Evolutionary conservation across 2,113 vertebrate species (phyloP).

Genomic region (Pseudois nayaur): DNA sequence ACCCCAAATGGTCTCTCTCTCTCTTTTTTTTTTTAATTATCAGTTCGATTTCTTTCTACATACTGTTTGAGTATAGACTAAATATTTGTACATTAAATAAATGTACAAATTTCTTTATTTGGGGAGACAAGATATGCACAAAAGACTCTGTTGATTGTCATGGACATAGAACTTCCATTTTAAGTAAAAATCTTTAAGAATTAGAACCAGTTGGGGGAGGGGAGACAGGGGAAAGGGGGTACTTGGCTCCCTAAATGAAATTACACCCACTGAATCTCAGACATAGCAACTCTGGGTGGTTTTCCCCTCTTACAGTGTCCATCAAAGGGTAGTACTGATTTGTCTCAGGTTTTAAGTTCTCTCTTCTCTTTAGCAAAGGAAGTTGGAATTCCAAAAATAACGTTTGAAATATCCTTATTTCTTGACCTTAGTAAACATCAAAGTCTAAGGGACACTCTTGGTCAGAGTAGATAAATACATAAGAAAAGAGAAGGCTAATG

Average conservation of each 20-base stretch:
- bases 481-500: not conserved
- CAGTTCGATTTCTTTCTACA: not conserved
- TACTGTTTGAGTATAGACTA: not conserved
- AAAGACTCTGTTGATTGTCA: not conserved
- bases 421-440: not conserved
- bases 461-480: not conserved
- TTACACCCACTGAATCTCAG: not conserved
- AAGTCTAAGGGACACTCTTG: not conserved
- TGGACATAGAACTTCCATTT: not conserved
- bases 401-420: not conserved
- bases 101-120: not conserved
- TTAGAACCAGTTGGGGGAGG: not conserved
- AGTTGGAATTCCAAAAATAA: not conserved
- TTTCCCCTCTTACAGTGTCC: not conserved
- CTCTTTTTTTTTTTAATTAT: not conserved
- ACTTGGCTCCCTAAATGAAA: not conserved
- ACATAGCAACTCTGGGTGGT: not conserved
- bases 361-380: not conserved
- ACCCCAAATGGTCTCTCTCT: not conserved
- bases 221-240: not conserved
- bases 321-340: not conserved
- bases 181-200: not conserved
- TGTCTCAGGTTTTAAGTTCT: not conserved
- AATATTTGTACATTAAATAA: not conserved
- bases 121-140: not conserved